phyloP scores from a whole-genome alignment of 2,888 invertebrate genomes.

The Dichetophora obliterata region DNA sequence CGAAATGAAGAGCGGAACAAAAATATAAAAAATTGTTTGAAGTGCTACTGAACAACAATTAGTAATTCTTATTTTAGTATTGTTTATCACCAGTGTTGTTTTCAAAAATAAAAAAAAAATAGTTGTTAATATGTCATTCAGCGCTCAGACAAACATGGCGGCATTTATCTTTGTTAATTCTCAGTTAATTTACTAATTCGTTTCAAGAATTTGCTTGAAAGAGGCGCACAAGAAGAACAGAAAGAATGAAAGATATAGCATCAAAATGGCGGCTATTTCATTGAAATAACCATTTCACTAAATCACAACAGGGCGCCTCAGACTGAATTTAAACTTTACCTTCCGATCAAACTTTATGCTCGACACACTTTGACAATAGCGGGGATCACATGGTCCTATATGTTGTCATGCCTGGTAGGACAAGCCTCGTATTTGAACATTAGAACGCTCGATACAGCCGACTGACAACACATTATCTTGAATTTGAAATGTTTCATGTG shows the following conservation, averaged over 20 bases:
- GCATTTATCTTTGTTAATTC: conserved; percentile 16
- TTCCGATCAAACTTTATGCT: too few relatives aligned
- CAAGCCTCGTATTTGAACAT: too few relatives aligned
- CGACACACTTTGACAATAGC: too few relatives aligned
- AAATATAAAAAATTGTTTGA: neutral
- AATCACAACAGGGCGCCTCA: neutral
- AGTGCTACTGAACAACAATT: neutral
- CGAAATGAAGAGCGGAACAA: conserved; percentile 1
- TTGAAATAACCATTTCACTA: neutral
- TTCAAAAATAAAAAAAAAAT: conserved; percentile 24
- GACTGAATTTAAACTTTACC: too few relatives aligned
- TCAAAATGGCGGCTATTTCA: conserved; percentile 18
- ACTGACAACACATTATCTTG: too few relatives aligned
- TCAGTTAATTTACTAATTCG: conserved; percentile 1
- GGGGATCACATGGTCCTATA: too few relatives aligned
- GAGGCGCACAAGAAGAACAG: conserved; percentile 1
- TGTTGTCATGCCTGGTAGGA: too few relatives aligned
- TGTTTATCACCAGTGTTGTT: conserved; percentile 1
- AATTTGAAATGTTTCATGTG: too few relatives aligned
- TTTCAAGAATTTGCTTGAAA: neutral
- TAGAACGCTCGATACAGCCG: too few relatives aligned
- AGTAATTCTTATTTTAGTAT: conserved; percentile 3
- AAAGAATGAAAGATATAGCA: conserved; percentile 10
- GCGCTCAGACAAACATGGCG: conserved; percentile 31
- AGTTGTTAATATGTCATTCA: conserved; percentile 17